Evolutionary conservation across 2,888 invertebrate genomes (phyloP), one percentile per base, ranked within the genome.

Genomic region (Melolontha melolontha): DNA sequence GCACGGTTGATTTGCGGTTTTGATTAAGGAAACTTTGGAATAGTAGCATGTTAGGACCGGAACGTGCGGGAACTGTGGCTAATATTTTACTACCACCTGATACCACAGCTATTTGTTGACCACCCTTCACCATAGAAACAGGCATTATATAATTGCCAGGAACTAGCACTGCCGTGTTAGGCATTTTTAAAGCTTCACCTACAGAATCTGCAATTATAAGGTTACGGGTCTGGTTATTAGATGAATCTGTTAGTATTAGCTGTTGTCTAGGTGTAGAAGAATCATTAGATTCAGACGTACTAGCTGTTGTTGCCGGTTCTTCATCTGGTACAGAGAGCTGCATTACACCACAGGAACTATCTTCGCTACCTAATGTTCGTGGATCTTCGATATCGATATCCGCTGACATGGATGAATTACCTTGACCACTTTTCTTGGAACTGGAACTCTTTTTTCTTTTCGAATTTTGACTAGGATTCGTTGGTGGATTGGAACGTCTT

Each of bases 71-170:
- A 84, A 83, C 80, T 81, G 89, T 74, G 82, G 89, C 68, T 75
- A 81, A 79, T 73, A 87, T 83, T 77, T 87, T 87, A 64, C 90
- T 90, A 6, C 90, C 89, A 72, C 91, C 90, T 5, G 91, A 91
- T 4, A 91, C 90, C 69, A 91, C 90, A 1, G 91, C 90, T 68
- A 91, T 90, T 76, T 91, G 91, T 77, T 91, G 90, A 0, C 90
- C 89, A 7, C 90, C 88, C 81, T 91, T 91, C 68, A 91, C 87
- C 85, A 91, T 87, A 2, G 90, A 90, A 74, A 91, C 89, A 0
- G 91, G 91, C 73, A 91, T 81, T 68, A 91, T 87, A 75, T 91
- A 91, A 79, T 91, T 91, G 0, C 90, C 89, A n/a, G 90, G 90
- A 80, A 91, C 90, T 47, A 91, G 80, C 6, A 91, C 90, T 1